Evolutionary conservation across 1,140 invertebrate species (phyloP).

Genomic region (Arion vulgaris): DNA sequence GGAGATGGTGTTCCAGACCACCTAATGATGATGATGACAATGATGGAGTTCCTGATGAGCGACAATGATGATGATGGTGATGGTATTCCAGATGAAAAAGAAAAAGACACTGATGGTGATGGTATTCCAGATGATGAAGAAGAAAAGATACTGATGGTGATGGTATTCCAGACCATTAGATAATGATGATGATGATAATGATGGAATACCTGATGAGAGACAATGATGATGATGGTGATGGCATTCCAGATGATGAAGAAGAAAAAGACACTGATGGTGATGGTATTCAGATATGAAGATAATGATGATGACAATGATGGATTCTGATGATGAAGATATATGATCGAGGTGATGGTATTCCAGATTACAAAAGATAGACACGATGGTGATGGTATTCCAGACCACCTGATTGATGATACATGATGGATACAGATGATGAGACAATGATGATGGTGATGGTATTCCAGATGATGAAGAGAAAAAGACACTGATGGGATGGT

Average conservation of each 20-base stretch:
- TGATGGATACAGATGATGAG: constrained; percentile 33
- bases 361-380: constrained; percentile 55
- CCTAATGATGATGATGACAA: constrained; percentile 11
- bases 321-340: constrained; percentile 61
- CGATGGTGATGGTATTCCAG: constrained; percentile 51
- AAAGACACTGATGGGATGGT: constrained; percentile 62
- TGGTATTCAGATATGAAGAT: constrained; percentile 62
- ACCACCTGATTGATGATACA: constrained; percentile 58
- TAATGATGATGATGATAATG: constrained; percentile 5
- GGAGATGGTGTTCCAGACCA: constrained; percentile 17
- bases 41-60: constrained; percentile 14
- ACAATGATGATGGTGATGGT: constrained; percentile 58
- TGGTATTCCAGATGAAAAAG: constrained; percentile 56
- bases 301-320: constrained; percentile 65
- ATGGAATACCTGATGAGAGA: constrained; percentile 36
- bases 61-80: constrained; percentile 10
- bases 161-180: constrained; percentile 4
- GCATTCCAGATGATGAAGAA: constrained; percentile 59
- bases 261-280: constrained; percentile 59
- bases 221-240: constrained; percentile 41
- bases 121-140: constrained; percentile 35
- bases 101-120: constrained; percentile 59
- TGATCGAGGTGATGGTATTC: constrained; percentile 58
- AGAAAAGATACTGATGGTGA: constrained; percentile 47
- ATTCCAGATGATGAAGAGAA: constrained; percentile 60